Base-by-base conservation (phyloP, 2,797 vertebrate genomes). In the Clarias platycephalus region DNA sequence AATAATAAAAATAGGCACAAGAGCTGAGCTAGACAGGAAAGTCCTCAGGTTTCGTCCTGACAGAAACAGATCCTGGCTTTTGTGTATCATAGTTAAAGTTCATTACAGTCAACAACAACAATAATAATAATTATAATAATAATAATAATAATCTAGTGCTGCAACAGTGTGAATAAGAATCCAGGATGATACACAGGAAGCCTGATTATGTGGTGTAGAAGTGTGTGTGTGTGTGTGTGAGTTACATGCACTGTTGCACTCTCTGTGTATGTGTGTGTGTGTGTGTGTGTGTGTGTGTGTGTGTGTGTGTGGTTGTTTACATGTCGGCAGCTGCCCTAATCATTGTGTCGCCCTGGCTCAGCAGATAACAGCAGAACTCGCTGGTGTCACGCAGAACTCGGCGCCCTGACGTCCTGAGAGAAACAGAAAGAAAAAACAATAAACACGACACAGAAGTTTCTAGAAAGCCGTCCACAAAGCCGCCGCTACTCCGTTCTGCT, bases 291-390 rank as follows among this genome's bases (percentile, higher is more conserved):
- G 66, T 40, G 67, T 40, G 18, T 40, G 68, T 12, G 31, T 31
- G 31, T 44, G 58, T n/a, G 10, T 57, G 40, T 58, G 58, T 49
- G 58, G 15, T 5, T 84, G 85, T 76, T 74, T 84, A 31, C 15
- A 55, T 83, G 82, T 57, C 26, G 49, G 76, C 34, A 66, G 34
- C 18, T 62, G 63, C 64, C 34, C 74, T 82, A 64, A 71, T 79
- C 55, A 15, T 53, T 57, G 74, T 76, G 72, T 76, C 84, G 64
- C 57, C 64, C 74, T 10, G 81, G 40, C 40, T 22, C 37, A 78
- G 55, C 66, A 78, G 85, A 86, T 83, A 83, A 71, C 55, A 78
- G n/a, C 20, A 40, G 22, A 64, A 37, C 28, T 18, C 57, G 2
- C 8, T 70, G 2, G 66, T 79, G 67, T 68, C 75, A 72, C 9